A percentile compares a stretch with the other conserved stretches of the same genome.
phyloP scores from a whole-genome alignment of 2,797 vertebrate genomes.

The Micromesistius poutassou region DNA sequence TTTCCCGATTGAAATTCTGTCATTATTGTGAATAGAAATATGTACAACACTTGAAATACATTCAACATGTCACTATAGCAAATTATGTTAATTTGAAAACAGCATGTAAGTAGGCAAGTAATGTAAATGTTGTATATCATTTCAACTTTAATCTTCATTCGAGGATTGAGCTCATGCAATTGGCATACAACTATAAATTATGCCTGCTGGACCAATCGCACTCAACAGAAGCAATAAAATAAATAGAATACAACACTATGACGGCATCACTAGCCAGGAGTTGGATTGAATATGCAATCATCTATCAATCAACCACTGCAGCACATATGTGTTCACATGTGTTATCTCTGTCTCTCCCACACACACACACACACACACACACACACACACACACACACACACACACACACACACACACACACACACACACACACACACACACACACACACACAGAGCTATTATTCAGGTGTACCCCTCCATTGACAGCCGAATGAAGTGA shows the following conservation, averaged over 20 bases:
- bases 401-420: conserved; percentile 13
- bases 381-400: background rate
- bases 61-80: background rate
- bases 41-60: background rate
- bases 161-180: background rate
- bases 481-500: conserved; percentile 60
- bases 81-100: background rate
- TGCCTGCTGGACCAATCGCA: background rate
- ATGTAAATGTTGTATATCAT: background rate
- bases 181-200: background rate
- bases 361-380: background rate
- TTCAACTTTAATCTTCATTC: conserved; percentile 1
- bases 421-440: conserved; percentile 13
- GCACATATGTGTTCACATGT: background rate
- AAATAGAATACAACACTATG: conserved; percentile 12
- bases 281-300: background rate
- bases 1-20: background rate
- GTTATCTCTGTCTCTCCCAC: background rate
- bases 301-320: background rate
- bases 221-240: background rate
- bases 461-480: conserved; percentile 47
- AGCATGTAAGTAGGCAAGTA: background rate
- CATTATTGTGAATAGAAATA: background rate
- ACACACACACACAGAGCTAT: conserved; percentile 35
- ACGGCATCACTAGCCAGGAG: background rate